phyloP scores from a whole-genome alignment of 2,888 invertebrate species.

The Cataglyphis cursor region DNA sequence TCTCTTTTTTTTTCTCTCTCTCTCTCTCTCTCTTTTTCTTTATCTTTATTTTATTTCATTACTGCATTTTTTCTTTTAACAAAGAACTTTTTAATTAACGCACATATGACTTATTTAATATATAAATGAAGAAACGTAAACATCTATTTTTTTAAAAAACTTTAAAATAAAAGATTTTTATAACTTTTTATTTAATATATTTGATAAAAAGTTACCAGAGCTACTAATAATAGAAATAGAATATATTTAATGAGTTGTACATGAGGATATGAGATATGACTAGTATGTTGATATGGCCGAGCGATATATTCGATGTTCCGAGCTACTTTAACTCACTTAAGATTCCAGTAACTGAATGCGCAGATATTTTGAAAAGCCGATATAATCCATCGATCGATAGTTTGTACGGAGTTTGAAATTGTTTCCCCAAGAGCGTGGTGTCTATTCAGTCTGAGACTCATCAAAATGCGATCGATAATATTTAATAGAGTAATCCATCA shows the following conservation, averaged over 20 bases:
- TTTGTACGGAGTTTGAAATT: conserved; percentile 49
- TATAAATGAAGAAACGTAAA: not conserved
- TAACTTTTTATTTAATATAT: conserved; percentile 6
- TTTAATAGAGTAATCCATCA: conserved; percentile 46
- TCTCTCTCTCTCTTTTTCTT: too few species aligned
- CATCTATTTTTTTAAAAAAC: not conserved
- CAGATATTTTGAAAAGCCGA: conserved; percentile 45
- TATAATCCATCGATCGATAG: conserved; percentile 50
- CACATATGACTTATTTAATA: not conserved
- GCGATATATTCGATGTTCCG: not conserved
- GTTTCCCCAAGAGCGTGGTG: conserved; percentile 16
- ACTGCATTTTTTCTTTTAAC: not conserved
- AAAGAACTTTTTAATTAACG: not conserved
- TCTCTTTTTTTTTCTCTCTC: too few species aligned
- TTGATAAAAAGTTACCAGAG: not conserved
- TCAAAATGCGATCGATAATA: conserved; percentile 46
- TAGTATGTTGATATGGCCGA: not conserved
- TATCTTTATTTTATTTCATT: too few species aligned
- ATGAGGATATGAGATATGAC: not conserved
- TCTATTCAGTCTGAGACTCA: conserved; percentile 24
- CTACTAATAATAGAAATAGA: not conserved
- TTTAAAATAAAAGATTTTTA: not conserved
- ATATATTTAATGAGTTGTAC: not conserved
- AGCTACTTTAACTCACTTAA: not conserved
- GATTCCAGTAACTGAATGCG: conserved; percentile 26